phyloP scores from a whole-genome alignment of 1,140 invertebrate genomes.

The Globodera ellingtonae region DNA sequence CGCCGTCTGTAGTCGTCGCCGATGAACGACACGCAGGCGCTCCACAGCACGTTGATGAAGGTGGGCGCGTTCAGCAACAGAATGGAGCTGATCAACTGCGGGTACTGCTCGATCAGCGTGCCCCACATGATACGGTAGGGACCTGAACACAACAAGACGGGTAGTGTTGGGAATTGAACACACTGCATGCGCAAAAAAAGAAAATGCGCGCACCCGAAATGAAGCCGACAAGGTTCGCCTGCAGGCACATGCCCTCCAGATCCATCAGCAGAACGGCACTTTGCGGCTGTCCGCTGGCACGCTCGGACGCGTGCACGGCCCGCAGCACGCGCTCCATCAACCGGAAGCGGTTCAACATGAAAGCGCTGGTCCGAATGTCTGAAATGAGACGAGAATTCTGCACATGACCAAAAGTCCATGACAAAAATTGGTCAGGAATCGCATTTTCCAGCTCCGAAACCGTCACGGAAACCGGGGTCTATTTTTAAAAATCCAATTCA shows the following conservation, averaged over 20 bases:
- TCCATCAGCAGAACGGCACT: constrained; percentile 40
- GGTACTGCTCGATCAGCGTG: constrained; percentile 44
- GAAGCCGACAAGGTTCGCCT: constrained; percentile 41
- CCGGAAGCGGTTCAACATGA: constrained; percentile 50
- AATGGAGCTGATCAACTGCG: constrained; percentile 33
- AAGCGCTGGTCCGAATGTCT: constrained; percentile 35
- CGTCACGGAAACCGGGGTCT: background rate
- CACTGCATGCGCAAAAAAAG: background rate
- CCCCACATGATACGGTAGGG: constrained; percentile 46
- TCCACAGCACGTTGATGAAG: constrained; percentile 44
- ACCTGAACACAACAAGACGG: constrained; percentile 13
- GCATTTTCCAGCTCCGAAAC: too few relatives aligned
- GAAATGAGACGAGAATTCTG: background rate
- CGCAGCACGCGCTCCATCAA: constrained; percentile 43
- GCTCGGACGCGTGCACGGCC: constrained; percentile 30
- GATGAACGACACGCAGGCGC: constrained; percentile 40
- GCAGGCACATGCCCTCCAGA: constrained; percentile 36
- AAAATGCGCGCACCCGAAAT: constrained; percentile 20
- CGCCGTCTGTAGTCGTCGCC: constrained; percentile 34
- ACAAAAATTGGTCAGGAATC: too few relatives aligned
- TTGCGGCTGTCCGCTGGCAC: constrained; percentile 17
- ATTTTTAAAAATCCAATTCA: too few relatives aligned
- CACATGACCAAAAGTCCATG: too few relatives aligned
- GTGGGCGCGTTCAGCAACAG: constrained; percentile 36
- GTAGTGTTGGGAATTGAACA: background rate